Base-by-base conservation (phyloP, 2,888 invertebrate genomes). In the Lissonota sp. region DNA sequence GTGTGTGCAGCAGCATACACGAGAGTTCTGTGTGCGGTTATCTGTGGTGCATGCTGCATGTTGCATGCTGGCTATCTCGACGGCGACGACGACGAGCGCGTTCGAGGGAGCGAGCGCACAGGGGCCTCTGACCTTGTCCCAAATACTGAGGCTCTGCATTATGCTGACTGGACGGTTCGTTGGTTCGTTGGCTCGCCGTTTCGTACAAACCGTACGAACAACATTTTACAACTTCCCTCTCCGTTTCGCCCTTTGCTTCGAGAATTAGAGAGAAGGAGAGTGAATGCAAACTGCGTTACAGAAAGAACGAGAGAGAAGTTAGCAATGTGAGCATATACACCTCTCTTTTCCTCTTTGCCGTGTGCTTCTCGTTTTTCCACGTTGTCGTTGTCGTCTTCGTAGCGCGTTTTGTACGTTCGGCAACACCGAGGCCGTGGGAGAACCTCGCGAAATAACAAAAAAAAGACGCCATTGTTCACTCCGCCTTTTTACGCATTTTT, bases 111-210 rank as follows among this genome's bases (percentile, higher is more conserved):
- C 86, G 88, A 53, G 58, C 74, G 70, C 81, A 62, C 90, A 85
- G 90, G 91, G 91, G 92, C 92, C 88, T 92, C 92, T 92, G 92
- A 92, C 92, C 92, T 92, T 92, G 92, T 92, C 92, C 92, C 91
- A 92, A 92, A 92, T 92, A 92, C 91, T 91, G 87, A 80, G 79
- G 55, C 83, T 83, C 88, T 83, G 87, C 89, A 53, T 6, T 6
- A 14, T 14, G 80, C 75, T 85, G 80, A 82, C 80, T 85, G 86
- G 81, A 81, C 83, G 83, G 83, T 82, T 85, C 81, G 84, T 79
- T 80, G 86, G 82, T 84, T 86, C 84, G 79, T 79, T 84, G 82
- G 86, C 84, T 84, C 84, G 85, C 84, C 82, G 84, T 79, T 83
- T 64, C 72, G 63, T 78, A 77, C 69, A 71, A 42, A 26, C 26